These are phyloP conservation scores for Cotesia glomerata DNA, from an alignment of 1,140 invertebrate species.

Conservation along the genomic window DNA sequence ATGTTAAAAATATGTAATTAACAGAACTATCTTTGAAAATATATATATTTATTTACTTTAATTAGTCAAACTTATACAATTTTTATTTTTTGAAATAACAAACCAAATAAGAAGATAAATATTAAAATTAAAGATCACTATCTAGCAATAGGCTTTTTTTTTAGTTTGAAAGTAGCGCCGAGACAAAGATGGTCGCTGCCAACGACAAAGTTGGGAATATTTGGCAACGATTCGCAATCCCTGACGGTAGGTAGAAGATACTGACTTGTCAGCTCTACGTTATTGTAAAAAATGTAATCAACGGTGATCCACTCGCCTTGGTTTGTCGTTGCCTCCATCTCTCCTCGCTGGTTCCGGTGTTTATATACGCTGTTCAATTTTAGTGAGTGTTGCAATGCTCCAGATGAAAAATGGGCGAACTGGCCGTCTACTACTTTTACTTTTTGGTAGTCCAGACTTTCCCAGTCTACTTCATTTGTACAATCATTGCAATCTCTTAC, in stretches of 20 bases:
- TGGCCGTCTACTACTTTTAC: conserved; percentile 46
- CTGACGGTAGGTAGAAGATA: conserved; percentile 69
- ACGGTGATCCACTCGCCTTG: conserved; percentile 81
- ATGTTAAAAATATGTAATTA: too few relatives aligned
- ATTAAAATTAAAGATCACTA: background rate
- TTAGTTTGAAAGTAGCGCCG: conserved; percentile 67
- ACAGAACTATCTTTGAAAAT: too few relatives aligned
- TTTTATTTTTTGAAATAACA: too few relatives aligned
- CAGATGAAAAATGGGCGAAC: conserved; percentile 58
- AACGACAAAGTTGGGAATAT: conserved; percentile 75
- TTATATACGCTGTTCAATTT: conserved; percentile 66
- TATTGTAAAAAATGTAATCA: conserved; percentile 82
- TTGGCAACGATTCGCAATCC: conserved; percentile 66
- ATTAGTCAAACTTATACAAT: too few relatives aligned
- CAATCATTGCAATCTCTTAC: background rate
- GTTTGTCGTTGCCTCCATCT: conserved; percentile 72
- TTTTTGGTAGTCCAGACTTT: conserved; percentile 37
- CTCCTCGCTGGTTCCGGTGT: conserved; percentile 54
- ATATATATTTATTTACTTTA: too few relatives aligned
- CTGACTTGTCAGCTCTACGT: conserved; percentile 65
- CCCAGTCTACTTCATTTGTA: conserved; percentile 32
- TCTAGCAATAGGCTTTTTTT: conserved; percentile 35
- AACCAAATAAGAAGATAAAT: background rate
- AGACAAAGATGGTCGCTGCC: conserved; percentile 82
- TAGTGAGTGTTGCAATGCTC: conserved; percentile 65